A percentile compares a stretch with the other conserved stretches of the same genome.
These are phyloP conservation scores for Masticophis lateralis DNA, from an alignment of 2,797 vertebrate species.

Conservation along the genomic window DNA sequence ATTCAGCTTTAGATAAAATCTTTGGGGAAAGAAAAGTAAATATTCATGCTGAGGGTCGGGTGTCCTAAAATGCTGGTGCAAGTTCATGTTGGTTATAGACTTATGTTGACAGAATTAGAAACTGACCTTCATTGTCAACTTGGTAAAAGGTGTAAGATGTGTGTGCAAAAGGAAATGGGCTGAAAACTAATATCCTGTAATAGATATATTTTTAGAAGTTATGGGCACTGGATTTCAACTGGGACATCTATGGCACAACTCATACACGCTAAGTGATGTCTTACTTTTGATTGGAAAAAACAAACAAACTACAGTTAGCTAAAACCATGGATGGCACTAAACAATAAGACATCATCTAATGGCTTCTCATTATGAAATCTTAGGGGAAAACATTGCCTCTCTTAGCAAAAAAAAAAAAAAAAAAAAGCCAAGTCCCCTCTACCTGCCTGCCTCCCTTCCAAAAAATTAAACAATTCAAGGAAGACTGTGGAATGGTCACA, in stretches of 20 bases:
- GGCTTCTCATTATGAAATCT: not conserved
- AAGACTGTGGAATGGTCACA: not conserved
- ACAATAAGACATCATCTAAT: not conserved
- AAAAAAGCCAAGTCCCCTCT: too few relatives aligned
- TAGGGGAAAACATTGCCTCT: not conserved
- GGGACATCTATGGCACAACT: not conserved
- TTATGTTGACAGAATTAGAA: not conserved
- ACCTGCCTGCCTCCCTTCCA: too few relatives aligned
- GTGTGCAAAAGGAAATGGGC: not conserved
- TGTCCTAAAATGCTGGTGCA: not conserved
- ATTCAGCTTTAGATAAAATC: constrained; percentile 13
- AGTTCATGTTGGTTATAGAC: not conserved
- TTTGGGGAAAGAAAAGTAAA: constrained; percentile 2
- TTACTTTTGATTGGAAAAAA: not conserved
- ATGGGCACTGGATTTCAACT: not conserved
- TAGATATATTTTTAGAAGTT: not conserved
- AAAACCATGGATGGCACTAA: not conserved
- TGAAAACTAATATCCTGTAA: not conserved
- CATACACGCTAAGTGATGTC: not conserved
- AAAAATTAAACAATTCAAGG: not conserved
- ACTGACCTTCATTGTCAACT: not conserved
- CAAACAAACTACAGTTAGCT: not conserved
- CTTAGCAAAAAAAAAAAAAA: not conserved
- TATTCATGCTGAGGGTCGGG: not conserved
- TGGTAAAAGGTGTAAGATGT: not conserved